phyloP scores from a whole-genome alignment of 2,888 invertebrate species.

The Sarcophaga carnaria region DNA sequence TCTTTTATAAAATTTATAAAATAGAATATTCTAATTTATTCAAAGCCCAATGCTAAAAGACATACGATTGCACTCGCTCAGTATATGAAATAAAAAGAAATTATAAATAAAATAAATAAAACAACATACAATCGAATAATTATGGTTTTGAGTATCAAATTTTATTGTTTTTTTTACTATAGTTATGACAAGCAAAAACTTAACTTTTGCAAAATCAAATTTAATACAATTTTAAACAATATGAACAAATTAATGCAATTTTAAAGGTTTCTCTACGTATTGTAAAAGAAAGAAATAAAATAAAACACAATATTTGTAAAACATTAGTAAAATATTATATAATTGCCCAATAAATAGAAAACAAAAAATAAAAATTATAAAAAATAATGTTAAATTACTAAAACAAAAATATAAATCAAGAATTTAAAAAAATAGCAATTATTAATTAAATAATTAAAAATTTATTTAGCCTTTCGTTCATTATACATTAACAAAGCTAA shows the following conservation, averaged over 20 bases:
- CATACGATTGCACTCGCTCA: neutral
- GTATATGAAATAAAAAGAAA: slow-evolving; percentile 1
- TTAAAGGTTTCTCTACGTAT: slow-evolving; percentile 15
- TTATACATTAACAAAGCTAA: neutral
- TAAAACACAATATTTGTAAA: slow-evolving; percentile 30
- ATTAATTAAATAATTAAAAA: slow-evolving; percentile 37
- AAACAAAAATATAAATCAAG: slow-evolving; percentile 31
- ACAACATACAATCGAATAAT: slow-evolving; percentile 20
- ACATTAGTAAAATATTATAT: slow-evolving; percentile 32
- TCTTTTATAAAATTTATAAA: slow-evolving; percentile 4
- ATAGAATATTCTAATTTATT: slow-evolving; percentile 9
- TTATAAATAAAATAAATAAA: neutral
- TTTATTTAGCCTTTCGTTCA: slow-evolving; percentile 21
- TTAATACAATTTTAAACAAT: slow-evolving; percentile 17
- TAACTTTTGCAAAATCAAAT: slow-evolving; percentile 16
- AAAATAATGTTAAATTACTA: slow-evolving; percentile 34
- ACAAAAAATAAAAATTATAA: slow-evolving; percentile 26
- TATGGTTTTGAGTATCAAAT: slow-evolving; percentile 61
- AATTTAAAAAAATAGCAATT: slow-evolving; percentile 41
- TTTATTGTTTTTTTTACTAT: slow-evolving; percentile 30
- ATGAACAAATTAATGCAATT: slow-evolving; percentile 16
- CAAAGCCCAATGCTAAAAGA: slow-evolving; percentile 12
- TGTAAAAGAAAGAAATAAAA: slow-evolving; percentile 4
- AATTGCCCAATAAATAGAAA: slow-evolving; percentile 55
- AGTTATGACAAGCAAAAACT: neutral